Percentiles rank a stretch among this genome's conserved stretches.
Conservation (phyloP, 2,888 invertebrate genomes). For the Megastigmus dorsalis region DNA sequence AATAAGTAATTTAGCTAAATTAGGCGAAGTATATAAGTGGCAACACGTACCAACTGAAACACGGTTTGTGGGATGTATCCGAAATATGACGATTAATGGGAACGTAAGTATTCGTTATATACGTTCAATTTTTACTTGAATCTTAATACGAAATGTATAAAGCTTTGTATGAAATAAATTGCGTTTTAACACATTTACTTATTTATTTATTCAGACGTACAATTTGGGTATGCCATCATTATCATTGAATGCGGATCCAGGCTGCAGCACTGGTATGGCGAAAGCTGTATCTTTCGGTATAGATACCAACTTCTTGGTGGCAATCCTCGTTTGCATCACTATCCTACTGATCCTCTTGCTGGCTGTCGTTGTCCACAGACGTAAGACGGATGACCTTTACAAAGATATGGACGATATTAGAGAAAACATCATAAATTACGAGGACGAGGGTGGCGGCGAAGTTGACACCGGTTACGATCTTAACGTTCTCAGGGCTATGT, state of each 20-base stretch:
- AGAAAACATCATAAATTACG: slow-evolving; percentile 97
- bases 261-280: slow-evolving; percentile 84
- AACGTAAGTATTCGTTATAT: slow-evolving; percentile 76
- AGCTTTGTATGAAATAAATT: not conserved
- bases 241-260: slow-evolving; percentile 82
- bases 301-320: slow-evolving; percentile 90
- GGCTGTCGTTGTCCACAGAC: slow-evolving; percentile 92
- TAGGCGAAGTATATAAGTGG: slow-evolving; percentile 83
- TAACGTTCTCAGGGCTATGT: slow-evolving; percentile 83
- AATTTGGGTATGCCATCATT: slow-evolving; percentile 90
- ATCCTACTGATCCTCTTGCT: slow-evolving; percentile 89
- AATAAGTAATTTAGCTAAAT: slow-evolving; percentile 79
- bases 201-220: slow-evolving; percentile 80
- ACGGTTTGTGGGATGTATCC: slow-evolving; percentile 92
- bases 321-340: slow-evolving; percentile 91
- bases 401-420: slow-evolving; percentile 96
- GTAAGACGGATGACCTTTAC: slow-evolving; percentile 89
- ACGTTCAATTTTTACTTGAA: no score
- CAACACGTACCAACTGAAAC: slow-evolving; percentile 80
- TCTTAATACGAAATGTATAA: not conserved
- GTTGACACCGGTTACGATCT: slow-evolving; percentile 96
- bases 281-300: slow-evolving; percentile 87
- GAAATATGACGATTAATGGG: slow-evolving; percentile 91
- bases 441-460: slow-evolving; percentile 98
- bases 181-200: not conserved